Conservation (phyloP, 2,113 vertebrate genomes). For the Nothoprocta perdicaria region DNA sequence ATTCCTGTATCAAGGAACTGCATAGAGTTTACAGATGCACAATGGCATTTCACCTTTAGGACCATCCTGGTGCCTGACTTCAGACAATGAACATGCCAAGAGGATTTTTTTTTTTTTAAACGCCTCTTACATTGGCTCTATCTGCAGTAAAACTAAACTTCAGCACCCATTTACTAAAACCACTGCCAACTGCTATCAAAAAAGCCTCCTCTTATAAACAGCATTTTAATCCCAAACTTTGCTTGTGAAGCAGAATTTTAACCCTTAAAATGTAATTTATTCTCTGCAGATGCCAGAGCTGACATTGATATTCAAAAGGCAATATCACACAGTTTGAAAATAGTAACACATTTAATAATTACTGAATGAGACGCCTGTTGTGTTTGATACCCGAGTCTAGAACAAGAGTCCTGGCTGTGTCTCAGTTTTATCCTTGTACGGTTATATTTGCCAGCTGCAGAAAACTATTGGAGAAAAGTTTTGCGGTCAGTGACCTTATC, state of each 20-base stretch:
- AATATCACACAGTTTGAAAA: background rate
- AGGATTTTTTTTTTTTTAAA: background rate
- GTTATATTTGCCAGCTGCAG: conserved; percentile 38
- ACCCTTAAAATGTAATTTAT: conserved; percentile 2
- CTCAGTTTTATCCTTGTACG: conserved; percentile 5
- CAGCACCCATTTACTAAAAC: background rate
- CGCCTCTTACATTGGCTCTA: background rate
- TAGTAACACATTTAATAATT: background rate
- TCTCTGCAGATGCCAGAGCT: background rate
- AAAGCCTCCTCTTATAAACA: background rate
- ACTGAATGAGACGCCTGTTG: background rate
- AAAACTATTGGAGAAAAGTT: conserved; percentile 31
- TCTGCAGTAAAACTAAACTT: background rate
- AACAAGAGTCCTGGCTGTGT: background rate
- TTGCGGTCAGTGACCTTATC: background rate
- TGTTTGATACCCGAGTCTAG: background rate
- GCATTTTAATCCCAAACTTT: background rate
- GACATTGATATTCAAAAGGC: background rate
- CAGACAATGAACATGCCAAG: background rate
- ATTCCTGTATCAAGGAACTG: background rate
- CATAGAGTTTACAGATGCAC: background rate
- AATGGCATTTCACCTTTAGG: background rate
- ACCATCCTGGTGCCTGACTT: background rate
- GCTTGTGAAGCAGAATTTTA: background rate
- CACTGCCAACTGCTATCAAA: background rate